Base-by-base conservation (phyloP, 2,113 vertebrate genomes). In the Vanacampus margaritifer region DNA sequence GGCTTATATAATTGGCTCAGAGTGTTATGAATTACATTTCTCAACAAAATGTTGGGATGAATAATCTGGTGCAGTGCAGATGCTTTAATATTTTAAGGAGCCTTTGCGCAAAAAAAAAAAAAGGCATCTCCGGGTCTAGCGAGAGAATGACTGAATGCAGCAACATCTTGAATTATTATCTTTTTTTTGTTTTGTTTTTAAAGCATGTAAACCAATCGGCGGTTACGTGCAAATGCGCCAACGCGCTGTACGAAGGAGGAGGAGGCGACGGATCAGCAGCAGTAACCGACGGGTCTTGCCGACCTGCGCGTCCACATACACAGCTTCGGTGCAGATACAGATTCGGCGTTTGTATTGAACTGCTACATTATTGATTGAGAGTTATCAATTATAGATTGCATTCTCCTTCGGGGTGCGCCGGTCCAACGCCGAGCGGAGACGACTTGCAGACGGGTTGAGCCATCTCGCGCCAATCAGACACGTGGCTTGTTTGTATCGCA, bases 21-120 rank as follows among this genome's bases (percentile, higher is more conserved):
- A 81, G 73, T n/a, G 46, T 82, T 83, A 72, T 68, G 78, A 87
- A 89, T 90, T 73, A 84, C 65, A 81, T 80, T 84, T 86, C 77
- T 87, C 43, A 81, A 77, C 80, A 77, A 80, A 81, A 80, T 76
- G 68, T 71, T 78, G 69, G 63, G 24, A 75, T 82, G 81, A 89
- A 88, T 80, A 82, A 85, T 84, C 75, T 90, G 84, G 76, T 86
- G 89, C 88, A 90, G 74, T 91, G 88, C 89, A 91, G 89, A 89
- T 91, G 72, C 82, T 85, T 88, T 68, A 73, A 90, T 88, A 81
- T 86, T 89, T 89, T 80, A 89, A 82, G 77, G 78, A 73, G 71
- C 72, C 78, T 87, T 86, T 82, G 79, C 79, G 43, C 79, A 85
- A 83, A 85, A 46, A 45, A 41, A 39, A 43, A 45, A 46, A 46